Conservation (phyloP, 2,113 vertebrate genomes). For the Australoheros scitulus region DNA sequence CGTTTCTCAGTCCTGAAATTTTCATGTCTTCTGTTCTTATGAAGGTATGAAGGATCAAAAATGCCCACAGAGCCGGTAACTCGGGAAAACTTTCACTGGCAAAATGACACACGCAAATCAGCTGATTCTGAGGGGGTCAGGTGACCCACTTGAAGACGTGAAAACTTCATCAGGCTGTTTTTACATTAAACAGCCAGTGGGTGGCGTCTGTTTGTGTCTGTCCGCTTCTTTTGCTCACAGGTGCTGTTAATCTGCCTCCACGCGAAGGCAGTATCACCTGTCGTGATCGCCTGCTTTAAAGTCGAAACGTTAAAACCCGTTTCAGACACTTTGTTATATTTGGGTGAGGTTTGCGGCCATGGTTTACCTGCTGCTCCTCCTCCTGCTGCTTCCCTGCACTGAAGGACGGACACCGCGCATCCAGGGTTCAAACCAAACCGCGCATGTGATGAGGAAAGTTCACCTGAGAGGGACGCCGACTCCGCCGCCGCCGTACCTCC, state of each 20-base stretch:
- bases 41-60: neutral
- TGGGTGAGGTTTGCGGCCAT: neutral
- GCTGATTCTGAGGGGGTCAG: neutral
- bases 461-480: neutral
- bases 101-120: fast-evolving
- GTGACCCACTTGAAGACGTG: fast-evolving
- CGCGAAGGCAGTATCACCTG: too few species aligned
- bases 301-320: too few species aligned
- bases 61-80: too few species aligned
- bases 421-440: neutral
- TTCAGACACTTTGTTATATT: neutral
- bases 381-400: neutral
- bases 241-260: constrained; percentile 25
- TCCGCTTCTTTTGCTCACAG: neutral
- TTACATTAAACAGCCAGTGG: neutral
- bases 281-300: neutral
- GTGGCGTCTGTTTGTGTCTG: neutral
- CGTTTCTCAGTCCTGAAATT: neutral
- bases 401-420: neutral
- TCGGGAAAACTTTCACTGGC: too few species aligned
- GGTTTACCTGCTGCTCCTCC: neutral
- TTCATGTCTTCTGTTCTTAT: fast-evolving
- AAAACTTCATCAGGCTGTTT: too few species aligned
- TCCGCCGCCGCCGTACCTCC: constrained; percentile 35
- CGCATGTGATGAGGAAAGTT: neutral